Conservation (phyloP, 92 coral and sea anemone species). For the Porites cylindrica region DNA sequence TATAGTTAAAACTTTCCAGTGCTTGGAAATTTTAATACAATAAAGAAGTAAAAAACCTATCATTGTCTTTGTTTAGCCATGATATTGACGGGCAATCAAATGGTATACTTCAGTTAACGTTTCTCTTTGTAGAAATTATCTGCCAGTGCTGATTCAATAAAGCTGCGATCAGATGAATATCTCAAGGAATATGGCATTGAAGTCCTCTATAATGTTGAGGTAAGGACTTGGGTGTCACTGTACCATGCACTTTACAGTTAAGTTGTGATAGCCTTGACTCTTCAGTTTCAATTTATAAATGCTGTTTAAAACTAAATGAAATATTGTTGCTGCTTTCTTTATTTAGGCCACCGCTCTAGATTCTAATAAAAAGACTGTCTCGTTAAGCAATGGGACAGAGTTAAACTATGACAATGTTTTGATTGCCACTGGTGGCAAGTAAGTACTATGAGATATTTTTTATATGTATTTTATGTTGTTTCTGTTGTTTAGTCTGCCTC, state of each 20-base stretch:
- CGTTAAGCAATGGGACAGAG: slow-evolving; percentile 74
- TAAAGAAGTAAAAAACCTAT: too few species aligned
- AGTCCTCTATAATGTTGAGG: slow-evolving; percentile 75
- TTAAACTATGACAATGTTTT: slow-evolving; percentile 81
- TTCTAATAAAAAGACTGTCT: slow-evolving; percentile 72
- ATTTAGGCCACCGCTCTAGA: slow-evolving; percentile 81
- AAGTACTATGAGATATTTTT: slow-evolving; percentile 27
- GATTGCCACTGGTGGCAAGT: slow-evolving; percentile 97
- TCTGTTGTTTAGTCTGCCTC: background rate
- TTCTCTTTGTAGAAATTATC: slow-evolving; percentile 71
- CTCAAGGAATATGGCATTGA: slow-evolving; percentile 81
- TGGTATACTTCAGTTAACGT: too few species aligned
- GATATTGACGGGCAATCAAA: too few species aligned
- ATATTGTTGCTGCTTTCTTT: too few species aligned
- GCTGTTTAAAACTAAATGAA: too few species aligned
- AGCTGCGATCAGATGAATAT: slow-evolving; percentile 81
- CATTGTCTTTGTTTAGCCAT: too few species aligned
- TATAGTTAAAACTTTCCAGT: too few species aligned
- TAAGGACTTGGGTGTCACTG: slow-evolving; percentile 8
- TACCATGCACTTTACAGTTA: too few species aligned
- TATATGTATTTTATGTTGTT: too few species aligned
- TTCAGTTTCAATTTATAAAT: too few species aligned
- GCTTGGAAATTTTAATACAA: too few species aligned
- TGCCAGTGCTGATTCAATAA: slow-evolving; percentile 76
- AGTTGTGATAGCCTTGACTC: too few species aligned